A percentile compares a stretch with the other conserved stretches of the same genome.
These are phyloP conservation scores for Microctonus hyperodae DNA, from an alignment of 2,888 invertebrate species.

Conservation along the genomic window DNA sequence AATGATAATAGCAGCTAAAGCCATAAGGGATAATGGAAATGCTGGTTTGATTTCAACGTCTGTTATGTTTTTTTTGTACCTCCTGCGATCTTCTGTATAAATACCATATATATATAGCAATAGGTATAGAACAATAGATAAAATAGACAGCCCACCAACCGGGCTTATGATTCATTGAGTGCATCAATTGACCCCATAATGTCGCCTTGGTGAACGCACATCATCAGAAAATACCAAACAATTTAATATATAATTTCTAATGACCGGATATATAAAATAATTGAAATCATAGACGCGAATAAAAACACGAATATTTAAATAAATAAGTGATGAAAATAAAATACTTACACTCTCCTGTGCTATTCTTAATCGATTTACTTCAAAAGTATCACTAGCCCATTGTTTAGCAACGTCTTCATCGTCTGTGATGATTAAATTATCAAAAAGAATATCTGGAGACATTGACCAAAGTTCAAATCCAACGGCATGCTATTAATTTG, in stretches of 20 bases:
- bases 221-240: constrained; percentile 1
- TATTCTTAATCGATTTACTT: constrained; percentile 81
- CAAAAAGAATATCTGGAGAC: constrained; percentile 93
- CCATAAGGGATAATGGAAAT: not conserved
- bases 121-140: constrained; percentile 77
- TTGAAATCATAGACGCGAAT: not conserved
- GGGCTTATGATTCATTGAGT: constrained; percentile 79
- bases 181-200: constrained; percentile 78
- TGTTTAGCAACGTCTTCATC: constrained; percentile 76
- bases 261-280: not conserved
- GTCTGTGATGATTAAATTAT: constrained; percentile 93
- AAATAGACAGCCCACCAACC: constrained; percentile 84
- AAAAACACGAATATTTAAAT: not conserved
- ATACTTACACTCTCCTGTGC: constrained; percentile 80
- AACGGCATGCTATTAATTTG: constrained; percentile 76
- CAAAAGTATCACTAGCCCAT: constrained; percentile 86
- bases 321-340: not conserved
- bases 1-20: not conserved
- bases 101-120: constrained; percentile 74
- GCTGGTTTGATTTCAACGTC: not conserved
- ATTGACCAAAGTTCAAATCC: constrained; percentile 99
- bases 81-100: constrained; percentile 72
- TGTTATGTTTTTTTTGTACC: constrained; percentile 65
- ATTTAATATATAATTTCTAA: constrained; percentile 1
- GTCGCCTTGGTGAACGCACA: constrained; percentile 64